Evolutionary conservation across 2,113 vertebrate genomes (phyloP), one percentile per base, ranked within the genome.

Genomic region (Speoplatyrhinus poulsoni): DNA sequence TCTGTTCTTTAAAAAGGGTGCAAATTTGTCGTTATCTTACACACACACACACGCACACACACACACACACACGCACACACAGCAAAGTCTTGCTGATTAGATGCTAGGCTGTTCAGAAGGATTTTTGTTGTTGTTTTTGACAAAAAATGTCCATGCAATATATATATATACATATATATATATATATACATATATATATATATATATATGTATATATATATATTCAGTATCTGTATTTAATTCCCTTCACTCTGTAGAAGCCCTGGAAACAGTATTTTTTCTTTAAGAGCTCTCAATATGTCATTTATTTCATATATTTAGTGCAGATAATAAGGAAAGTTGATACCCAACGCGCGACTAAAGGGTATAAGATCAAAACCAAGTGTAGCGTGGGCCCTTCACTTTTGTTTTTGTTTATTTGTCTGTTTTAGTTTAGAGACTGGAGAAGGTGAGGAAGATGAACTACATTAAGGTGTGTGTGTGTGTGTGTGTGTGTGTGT

Each of bases 281-380:
- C 91, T 69, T 75, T 19, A 91, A 91, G 85, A 92, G 92, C 89
- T 77, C 79, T 79, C 85, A 71, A 81, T 85, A 81, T 85, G 79
- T 85, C 73, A 85, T 86, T 89, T 69, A 70, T 79, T 89, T 41
- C 7, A 41, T 26, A 86, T 90, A 89, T 90, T 95, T 99, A 98
- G 96, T 98, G 96, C 97, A 99, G 95, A 97, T 95, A 94, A 95
- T 95, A 95, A 94, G 94, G 94, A 93, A 95, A 94, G 72, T 94
- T 97, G 97, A 98, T 96, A 96, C 95, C 96, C 97, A 95, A 94
- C 95, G 95, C 94, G 93, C 92, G 94, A 94, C 95, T 95, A 93
- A 94, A 93, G 92, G 93, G 92, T 94, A 92, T 82, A 8, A n/a
- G 9, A 88, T 4, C 73, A 17, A 72, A 87, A 88, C 76, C 93